Base-by-base conservation (phyloP, 2,113 vertebrate species). In the Gnathonemus longibarbis region DNA sequence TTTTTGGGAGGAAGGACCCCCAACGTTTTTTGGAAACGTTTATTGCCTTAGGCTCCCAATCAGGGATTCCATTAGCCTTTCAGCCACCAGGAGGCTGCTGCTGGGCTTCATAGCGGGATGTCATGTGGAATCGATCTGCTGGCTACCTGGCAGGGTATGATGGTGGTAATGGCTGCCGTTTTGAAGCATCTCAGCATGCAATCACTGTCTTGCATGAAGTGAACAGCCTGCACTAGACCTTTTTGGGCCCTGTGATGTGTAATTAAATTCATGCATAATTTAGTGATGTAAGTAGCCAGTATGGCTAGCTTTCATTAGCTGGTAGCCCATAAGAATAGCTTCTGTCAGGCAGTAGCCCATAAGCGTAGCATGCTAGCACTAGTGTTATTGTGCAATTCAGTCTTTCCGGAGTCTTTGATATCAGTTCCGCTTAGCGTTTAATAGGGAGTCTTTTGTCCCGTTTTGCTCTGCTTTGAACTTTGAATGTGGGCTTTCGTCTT, bases 401-500 rank as follows among this genome's bases (percentile, higher is more conserved):
- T 42, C 74, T 80, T 80, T 80, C 74, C 35, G 17, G 13, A 42
- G 58, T 45, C 35, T 45, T 80, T 46, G 46, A 85, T 56, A 52
- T 87, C 58, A 77, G 84, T 77, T 84, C 21, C 42, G 74, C 21
- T 66, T 45, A 50, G 86, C 31, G 27, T 48, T 52, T 8, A 80
- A 35, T 88, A 48, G 27, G 66, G 39, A 49, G 39, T 77, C 52
- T 42, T 31, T 84, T 88, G 66, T 84, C 31, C 17, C 45, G n/a
- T 27, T 58, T 83, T 45, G 24, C 42, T 62, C 35, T 92, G 21
- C 91, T 94, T 94, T 94, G 94, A 95, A 93, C 93, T 91, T 77
- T 91, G 91, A 93, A 93, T 94, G 94, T 91, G 90, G 91, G 92
- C 89, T 90, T 94, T 93, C 92, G 90, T 92, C 92, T 94, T 39